Evolutionary conservation across 2,797 vertebrate genomes (phyloP).

Genomic region (Phrynocephalus forsythii): DNA sequence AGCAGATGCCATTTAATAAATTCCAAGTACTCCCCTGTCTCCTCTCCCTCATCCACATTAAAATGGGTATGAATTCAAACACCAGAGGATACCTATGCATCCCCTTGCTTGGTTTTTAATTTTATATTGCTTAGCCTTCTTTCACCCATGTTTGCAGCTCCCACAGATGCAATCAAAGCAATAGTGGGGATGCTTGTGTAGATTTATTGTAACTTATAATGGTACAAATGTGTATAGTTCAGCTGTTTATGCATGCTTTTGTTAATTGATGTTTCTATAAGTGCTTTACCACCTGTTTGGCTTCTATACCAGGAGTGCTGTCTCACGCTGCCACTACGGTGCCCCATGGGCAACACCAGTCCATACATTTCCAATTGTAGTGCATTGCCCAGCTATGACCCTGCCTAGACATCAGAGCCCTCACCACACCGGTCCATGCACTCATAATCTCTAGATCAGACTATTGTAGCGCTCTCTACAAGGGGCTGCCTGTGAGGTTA

Average conservation of each 20-base stretch:
- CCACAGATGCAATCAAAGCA: background rate
- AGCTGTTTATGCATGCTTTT: background rate
- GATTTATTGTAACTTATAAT: background rate
- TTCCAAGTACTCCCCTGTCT: background rate
- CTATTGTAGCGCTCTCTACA: too few relatives aligned
- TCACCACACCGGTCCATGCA: too few relatives aligned
- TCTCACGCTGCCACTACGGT: background rate
- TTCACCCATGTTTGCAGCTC: background rate
- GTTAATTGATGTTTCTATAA: background rate
- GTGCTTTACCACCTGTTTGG: background rate
- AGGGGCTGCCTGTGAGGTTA: too few relatives aligned
- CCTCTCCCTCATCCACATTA: background rate
- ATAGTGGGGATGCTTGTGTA: background rate
- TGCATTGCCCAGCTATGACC: too few relatives aligned
- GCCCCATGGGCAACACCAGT: too few relatives aligned
- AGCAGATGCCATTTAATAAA: slow-evolving; percentile 1
- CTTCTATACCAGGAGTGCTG: background rate
- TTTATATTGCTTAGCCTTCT: background rate
- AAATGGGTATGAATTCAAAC: background rate
- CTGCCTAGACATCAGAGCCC: too few relatives aligned
- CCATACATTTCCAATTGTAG: too few relatives aligned
- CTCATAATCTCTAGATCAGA: too few relatives aligned
- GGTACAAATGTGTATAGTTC: background rate
- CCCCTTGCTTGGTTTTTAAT: background rate
- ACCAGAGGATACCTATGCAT: background rate